Conservation (phyloP, 2,797 vertebrate genomes). For the Peromyscus aztecus region DNA sequence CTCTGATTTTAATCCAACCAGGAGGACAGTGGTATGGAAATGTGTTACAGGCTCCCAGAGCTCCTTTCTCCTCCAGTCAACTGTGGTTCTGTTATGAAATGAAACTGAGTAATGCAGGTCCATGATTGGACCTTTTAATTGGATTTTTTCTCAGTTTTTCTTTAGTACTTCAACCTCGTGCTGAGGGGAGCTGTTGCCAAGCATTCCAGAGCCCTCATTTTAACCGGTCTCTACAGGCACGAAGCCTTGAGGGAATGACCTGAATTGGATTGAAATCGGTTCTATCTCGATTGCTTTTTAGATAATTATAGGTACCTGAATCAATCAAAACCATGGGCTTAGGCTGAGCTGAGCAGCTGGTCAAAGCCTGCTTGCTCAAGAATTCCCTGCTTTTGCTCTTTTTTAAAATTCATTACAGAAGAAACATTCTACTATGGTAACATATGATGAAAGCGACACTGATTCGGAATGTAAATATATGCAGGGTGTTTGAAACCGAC, state of each 20-base stretch:
- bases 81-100: background rate
- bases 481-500: slow-evolving; percentile 75
- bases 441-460: slow-evolving; percentile 80
- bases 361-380: slow-evolving; percentile 76
- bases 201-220: background rate
- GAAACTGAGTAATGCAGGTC: background rate
- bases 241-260: slow-evolving; percentile 29
- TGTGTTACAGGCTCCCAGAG: background rate
- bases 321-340: slow-evolving; percentile 62
- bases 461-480: slow-evolving; percentile 82
- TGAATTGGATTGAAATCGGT: slow-evolving; percentile 36
- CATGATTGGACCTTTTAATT: background rate
- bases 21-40: slow-evolving; percentile 27
- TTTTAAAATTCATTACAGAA: slow-evolving; percentile 72
- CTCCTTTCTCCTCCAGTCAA: background rate
- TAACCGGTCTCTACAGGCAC: background rate
- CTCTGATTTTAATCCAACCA: background rate
- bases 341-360: slow-evolving; percentile 75
- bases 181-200: background rate
- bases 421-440: slow-evolving; percentile 76
- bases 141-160: background rate
- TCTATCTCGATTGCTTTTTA: slow-evolving; percentile 59
- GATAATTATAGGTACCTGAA: slow-evolving; percentile 78
- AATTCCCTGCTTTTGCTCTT: slow-evolving; percentile 81
- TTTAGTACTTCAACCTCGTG: background rate